Evolutionary conservation across 2,797 vertebrate genomes (phyloP).

Genomic region (Chelon auratus): DNA sequence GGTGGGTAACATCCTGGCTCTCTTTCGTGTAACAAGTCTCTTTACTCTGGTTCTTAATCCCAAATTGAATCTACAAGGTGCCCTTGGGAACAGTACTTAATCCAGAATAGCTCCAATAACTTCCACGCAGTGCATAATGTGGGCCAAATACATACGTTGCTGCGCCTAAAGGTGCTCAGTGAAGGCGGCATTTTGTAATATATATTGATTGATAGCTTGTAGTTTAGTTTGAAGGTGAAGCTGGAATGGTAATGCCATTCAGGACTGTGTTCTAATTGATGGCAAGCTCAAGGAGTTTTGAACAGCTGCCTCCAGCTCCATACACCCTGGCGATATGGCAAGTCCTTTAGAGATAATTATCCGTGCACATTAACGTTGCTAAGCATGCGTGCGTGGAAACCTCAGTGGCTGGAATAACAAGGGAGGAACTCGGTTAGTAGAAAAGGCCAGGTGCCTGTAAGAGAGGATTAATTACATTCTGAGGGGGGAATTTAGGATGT

Average conservation of each 20-base stretch:
- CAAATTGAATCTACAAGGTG: constrained; percentile 85
- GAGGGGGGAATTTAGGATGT: constrained; percentile 65
- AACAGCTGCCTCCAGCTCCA: constrained; percentile 62
- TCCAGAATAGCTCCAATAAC: constrained; percentile 76
- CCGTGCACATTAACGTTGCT: constrained; percentile 54
- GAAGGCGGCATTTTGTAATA: constrained; percentile 57
- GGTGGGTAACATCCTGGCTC: constrained; percentile 65
- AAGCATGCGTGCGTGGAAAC: constrained; percentile 55
- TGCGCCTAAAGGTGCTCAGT: constrained; percentile 51
- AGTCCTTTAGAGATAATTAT: constrained; percentile 71
- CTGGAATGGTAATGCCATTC: constrained; percentile 45
- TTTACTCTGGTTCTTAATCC: constrained; percentile 80
- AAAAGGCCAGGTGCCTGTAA: constrained; percentile 62
- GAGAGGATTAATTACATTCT: constrained; percentile 73
- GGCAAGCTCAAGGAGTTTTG: constrained; percentile 64
- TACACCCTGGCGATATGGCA: constrained; percentile 50
- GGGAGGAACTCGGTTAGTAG: constrained; percentile 47
- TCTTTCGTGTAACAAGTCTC: constrained; percentile 72
- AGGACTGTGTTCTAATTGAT: constrained; percentile 71
- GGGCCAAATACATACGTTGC: constrained; percentile 62
- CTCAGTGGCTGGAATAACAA: constrained; percentile 63
- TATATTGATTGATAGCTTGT: constrained; percentile 69
- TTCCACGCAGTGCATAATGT: constrained; percentile 63
- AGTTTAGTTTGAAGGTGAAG: constrained; percentile 77
- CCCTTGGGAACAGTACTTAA: constrained; percentile 81